These are phyloP conservation scores for Amorpha juglandis DNA, from an alignment of 2,888 invertebrate genomes.

Conservation along the genomic window DNA sequence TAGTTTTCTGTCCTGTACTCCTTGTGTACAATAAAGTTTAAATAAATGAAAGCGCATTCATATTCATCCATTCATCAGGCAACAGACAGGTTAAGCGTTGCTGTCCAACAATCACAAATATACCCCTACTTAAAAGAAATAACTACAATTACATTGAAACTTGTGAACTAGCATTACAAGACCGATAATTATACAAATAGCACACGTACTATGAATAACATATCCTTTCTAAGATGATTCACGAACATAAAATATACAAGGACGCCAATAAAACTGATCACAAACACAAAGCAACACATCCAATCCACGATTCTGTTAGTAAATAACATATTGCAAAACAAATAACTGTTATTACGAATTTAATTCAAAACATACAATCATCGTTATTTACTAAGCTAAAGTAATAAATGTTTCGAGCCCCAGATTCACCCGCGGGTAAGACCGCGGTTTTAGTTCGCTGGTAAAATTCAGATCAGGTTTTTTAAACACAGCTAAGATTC, in stretches of 20 bases:
- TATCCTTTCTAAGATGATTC: constrained; percentile 18
- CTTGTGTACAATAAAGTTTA: too few species aligned
- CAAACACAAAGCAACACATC: neutral
- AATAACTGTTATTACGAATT: neutral
- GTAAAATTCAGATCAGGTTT: too few species aligned
- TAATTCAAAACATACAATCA: neutral
- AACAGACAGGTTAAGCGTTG: too few species aligned
- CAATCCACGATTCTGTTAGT: neutral
- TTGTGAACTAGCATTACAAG: neutral
- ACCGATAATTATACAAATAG: neutral
- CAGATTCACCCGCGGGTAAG: too few species aligned
- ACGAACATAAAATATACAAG: constrained; percentile 11
- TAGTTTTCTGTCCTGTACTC: too few species aligned
- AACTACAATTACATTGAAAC: neutral
- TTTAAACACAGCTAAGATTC: too few species aligned
- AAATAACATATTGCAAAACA: constrained; percentile 1
- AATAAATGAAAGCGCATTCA: too few species aligned
- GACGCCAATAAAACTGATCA: constrained; percentile 5
- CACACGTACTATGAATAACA: neutral
- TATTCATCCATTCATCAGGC: too few species aligned
- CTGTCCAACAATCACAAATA: too few species aligned
- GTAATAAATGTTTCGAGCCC: too few species aligned
- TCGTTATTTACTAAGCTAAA: neutral
- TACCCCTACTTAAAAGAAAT: too few species aligned
- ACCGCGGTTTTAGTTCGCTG: too few species aligned